Base-by-base conservation (phyloP, 2,888 invertebrate species). In the Ornithoptera priamus region DNA sequence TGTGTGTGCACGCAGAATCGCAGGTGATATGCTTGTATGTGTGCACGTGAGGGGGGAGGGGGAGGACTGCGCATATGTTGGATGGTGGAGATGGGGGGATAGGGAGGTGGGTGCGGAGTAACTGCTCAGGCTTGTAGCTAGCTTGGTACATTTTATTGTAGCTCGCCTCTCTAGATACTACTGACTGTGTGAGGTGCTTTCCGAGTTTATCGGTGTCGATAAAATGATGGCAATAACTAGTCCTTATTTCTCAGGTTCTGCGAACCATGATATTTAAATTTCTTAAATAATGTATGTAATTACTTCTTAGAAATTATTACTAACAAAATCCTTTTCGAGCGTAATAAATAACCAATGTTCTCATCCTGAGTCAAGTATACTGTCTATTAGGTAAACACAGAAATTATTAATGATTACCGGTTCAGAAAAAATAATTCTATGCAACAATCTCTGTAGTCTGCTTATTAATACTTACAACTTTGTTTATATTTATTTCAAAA, bases 101-200 rank as follows among this genome's bases (percentile, higher is more conserved):
- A 76, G 76, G 79, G 76, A 82, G 84, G 83, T 78, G 79, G 76
- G 77, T 80, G 80, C 77, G 81, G 84, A 88, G 87, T 89, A 89
- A 90, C 91, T 89, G 91, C 90, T 90, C 89, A 86, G 86, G 89
- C 88, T 89, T 87, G 90, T 89, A 90, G 89, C 90, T 88, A 88
- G 89, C 89, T 88, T 82, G 87, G 89, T 90, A 92, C 90, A 90
- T 92, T 92, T 92, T 92, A 92, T 91, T 92, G 91, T 91, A 91
- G 88, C 90, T 87, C 85, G 85, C 86, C 85, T 88, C 89, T 89
- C 87, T 87, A 87, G 89, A 90, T 90, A 89, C 88, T 86, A 82
- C 86, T 82, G 84, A 77, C 78, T 81, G 78, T 76, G 81, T 81
- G 86, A 82, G 82, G 81, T 76, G 81, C 67, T 76, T 70, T 68